Conservation (phyloP, 2,888 invertebrate genomes). For the Drosophila koepferae region DNA sequence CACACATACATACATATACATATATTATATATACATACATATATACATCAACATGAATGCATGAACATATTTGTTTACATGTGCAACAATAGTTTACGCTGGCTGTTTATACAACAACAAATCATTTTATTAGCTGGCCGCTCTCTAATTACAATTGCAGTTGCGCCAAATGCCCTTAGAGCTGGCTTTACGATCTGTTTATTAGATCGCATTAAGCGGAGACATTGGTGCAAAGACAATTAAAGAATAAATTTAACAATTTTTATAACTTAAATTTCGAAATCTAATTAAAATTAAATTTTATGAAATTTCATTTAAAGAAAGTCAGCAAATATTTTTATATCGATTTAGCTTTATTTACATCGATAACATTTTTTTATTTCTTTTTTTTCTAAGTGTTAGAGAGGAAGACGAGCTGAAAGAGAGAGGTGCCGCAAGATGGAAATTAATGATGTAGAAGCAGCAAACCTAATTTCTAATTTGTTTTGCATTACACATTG, state of each 20-base stretch:
- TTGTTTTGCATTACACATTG: constrained; percentile 13
- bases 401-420: not conserved
- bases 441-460: not conserved
- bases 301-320: not conserved
- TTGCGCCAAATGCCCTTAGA: constrained; percentile 31
- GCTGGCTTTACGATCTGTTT: not conserved
- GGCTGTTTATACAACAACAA: constrained; percentile 24
- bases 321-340: not conserved
- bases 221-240: constrained; percentile 7
- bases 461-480: constrained; percentile 8
- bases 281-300: no score
- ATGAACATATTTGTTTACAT: constrained; percentile 4
- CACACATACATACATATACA: not conserved
- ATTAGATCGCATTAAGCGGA: constrained; percentile 6
- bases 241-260: not conserved
- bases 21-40: not conserved
- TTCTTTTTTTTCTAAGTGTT: not conserved
- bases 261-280: not conserved
- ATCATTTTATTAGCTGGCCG: constrained; percentile 11
- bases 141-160: constrained; percentile 36
- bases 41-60: not conserved
- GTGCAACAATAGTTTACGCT: constrained; percentile 18
- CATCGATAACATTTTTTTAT: not conserved
- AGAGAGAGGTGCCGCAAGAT: not conserved
- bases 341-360: not conserved